Evolutionary conservation across 64 coral and sea anemone species (phyloP), one percentile per base, ranked within the genome.

Genomic region (Montipora cactus): DNA sequence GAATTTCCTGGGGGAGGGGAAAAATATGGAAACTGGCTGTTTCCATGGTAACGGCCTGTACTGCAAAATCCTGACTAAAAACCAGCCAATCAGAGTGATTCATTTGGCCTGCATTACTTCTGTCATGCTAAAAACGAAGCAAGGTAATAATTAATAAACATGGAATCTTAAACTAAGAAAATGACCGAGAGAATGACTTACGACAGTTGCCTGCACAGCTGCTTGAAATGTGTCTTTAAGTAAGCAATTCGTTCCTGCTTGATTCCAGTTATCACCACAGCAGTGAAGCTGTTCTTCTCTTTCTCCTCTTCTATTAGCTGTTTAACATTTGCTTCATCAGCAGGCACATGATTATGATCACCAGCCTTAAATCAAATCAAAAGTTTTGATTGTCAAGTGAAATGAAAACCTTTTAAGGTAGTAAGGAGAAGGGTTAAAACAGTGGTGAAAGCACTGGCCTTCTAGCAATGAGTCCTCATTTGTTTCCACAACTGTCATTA

Each of bases 201-300:
- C 98, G 98, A 74, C 83, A 99, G 84, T 44, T 99, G 98, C 16
- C 87, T 59, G 72, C 98, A 96, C 95, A 92, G 96, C 16, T 94
- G 92, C 18, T 94, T 93, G 74, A 99, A 99, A 48, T 99, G 93
- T 52, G 95, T 75, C 75, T 94, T 99, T 12, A 99, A 77, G 77
- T 99, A 99, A 4, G 80, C 62, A 23, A 95, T 94, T 57, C 96
- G 92, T 74, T 93, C 91, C 19, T 81, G 68, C 6, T 86, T 92
- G 3, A 99, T 90, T 11, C 98, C 98, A 59, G 95, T 94, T 23
- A 99, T 92, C 12, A 99, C 91, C 1, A 99, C 98, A 28, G 92
- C 89, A 9, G 98, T 99, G 62, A 99, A 99, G 57, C 90, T 92
- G 8, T 89, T 15, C 19, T 96, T 91, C 6, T 72, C 57, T 37